Conservation (phyloP, 2,113 vertebrate species). For the Barbus barbus region DNA sequence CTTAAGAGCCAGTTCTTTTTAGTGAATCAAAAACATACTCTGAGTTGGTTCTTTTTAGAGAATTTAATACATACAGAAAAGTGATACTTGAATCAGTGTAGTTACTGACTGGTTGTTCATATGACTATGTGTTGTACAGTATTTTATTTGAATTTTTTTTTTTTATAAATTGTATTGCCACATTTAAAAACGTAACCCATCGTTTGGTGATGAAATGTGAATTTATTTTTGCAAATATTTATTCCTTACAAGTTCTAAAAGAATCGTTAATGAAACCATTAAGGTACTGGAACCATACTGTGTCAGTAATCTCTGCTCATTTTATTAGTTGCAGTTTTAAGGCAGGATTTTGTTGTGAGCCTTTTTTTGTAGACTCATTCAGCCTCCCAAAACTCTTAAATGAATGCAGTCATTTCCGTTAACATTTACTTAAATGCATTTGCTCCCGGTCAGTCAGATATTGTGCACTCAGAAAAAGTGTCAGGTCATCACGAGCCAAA, state of each 20-base stretch:
- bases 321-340: neutral
- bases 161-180: no score
- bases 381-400: conserved; percentile 38
- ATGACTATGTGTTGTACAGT: neutral
- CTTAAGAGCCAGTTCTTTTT: no score
- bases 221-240: neutral
- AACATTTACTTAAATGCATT: conserved; percentile 47
- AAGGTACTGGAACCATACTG: neutral
- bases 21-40: no score
- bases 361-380: neutral
- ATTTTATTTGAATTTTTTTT: no score
- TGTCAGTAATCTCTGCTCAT: neutral
- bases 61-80: no score
- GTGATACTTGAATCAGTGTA: neutral
- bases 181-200: neutral
- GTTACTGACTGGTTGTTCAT: neutral
- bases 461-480: neutral
- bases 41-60: no score
- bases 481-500: neutral
- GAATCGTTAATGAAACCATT: neutral
- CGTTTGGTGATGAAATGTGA: neutral
- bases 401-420: conserved; percentile 48
- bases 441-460: conserved; percentile 39
- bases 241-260: neutral
- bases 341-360: neutral